Percentiles rank a stretch among this genome's conserved stretches.
Evolutionary conservation across 2,888 invertebrate species (phyloP).

Genomic region (Blera fallax): DNA sequence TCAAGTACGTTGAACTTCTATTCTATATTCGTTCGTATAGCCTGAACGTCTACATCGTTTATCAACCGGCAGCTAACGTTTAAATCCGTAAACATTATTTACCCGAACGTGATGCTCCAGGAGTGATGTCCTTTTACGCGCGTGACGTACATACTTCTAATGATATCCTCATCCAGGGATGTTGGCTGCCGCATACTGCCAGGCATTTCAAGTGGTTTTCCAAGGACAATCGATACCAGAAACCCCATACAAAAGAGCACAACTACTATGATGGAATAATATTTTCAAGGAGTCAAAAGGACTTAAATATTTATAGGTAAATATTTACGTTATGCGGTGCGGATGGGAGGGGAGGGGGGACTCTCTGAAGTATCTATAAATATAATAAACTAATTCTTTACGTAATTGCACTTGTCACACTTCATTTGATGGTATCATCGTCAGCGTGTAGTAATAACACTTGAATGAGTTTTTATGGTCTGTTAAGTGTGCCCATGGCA

Average conservation of each 20-base stretch:
- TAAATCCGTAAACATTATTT: slow-evolving; percentile 24
- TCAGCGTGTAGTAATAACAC: slow-evolving; percentile 32
- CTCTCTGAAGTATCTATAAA: slow-evolving; percentile 17
- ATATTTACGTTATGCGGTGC: slow-evolving; percentile 12
- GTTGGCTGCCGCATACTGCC: neutral
- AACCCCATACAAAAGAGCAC: neutral
- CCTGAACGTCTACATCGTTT: slow-evolving; percentile 8
- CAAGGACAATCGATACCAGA: neutral
- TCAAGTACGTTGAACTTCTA: slow-evolving; percentile 3
- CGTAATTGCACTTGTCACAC: slow-evolving; percentile 54
- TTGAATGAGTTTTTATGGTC: slow-evolving; percentile 52
- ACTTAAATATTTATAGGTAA: slow-evolving; percentile 24
- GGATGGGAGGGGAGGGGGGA: too few species aligned
- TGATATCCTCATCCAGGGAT: neutral
- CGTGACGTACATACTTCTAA: slow-evolving; percentile 9
- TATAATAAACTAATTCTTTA: slow-evolving; percentile 50
- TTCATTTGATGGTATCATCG: slow-evolving; percentile 44
- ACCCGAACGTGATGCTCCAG: slow-evolving; percentile 11
- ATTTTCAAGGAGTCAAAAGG: neutral
- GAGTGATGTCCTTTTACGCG: neutral
- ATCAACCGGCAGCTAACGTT: slow-evolving; percentile 15
- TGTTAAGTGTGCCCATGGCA: slow-evolving; percentile 24
- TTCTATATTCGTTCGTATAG: neutral
- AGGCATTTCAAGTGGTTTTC: neutral
- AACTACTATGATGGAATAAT: neutral